A percentile compares a stretch with the other conserved stretches of the same genome.
phyloP scores from a whole-genome alignment of 2,797 vertebrate species.

The Salmo trutta region DNA sequence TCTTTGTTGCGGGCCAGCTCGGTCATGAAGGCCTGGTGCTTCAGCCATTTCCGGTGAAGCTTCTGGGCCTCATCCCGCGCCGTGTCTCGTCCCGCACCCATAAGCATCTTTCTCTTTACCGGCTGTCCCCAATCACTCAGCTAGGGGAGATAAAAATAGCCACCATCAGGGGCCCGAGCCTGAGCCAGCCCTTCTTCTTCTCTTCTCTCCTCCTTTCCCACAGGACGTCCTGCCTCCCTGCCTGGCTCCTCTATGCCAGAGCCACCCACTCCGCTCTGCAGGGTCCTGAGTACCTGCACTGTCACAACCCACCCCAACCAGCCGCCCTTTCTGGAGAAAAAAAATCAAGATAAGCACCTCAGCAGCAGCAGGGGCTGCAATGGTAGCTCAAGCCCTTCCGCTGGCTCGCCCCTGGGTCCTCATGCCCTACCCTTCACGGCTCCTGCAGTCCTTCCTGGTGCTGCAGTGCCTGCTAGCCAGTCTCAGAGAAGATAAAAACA shows the following conservation, averaged over 20 bases:
- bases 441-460: slow-evolving; percentile 79
- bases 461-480: slow-evolving; percentile 82
- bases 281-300: slow-evolving; percentile 70
- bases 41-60: slow-evolving; percentile 97
- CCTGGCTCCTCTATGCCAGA: slow-evolving; percentile 56
- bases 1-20: slow-evolving; percentile 94
- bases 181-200: slow-evolving; percentile 57
- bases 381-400: slow-evolving; percentile 73
- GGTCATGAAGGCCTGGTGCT: slow-evolving; percentile 95
- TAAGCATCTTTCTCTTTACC: slow-evolving; percentile 91
- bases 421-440: slow-evolving; percentile 77
- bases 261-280: slow-evolving; percentile 61
- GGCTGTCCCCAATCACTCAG: slow-evolving; percentile 75
- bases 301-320: slow-evolving; percentile 67
- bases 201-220: slow-evolving; percentile 57
- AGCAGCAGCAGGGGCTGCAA: slow-evolving; percentile 72
- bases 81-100: slow-evolving; percentile 91
- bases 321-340: slow-evolving; percentile 65
- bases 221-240: slow-evolving; percentile 72
- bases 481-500: slow-evolving; percentile 67
- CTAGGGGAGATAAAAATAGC: slow-evolving; percentile 77
- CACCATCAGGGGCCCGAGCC: slow-evolving; percentile 74
- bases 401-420: slow-evolving; percentile 76
- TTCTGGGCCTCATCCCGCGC: slow-evolving; percentile 93
- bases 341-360: slow-evolving; percentile 79